Evolutionary conservation across 2,888 invertebrate species (phyloP), one percentile per base, ranked within the genome.

Genomic region (Macaria liturata): DNA sequence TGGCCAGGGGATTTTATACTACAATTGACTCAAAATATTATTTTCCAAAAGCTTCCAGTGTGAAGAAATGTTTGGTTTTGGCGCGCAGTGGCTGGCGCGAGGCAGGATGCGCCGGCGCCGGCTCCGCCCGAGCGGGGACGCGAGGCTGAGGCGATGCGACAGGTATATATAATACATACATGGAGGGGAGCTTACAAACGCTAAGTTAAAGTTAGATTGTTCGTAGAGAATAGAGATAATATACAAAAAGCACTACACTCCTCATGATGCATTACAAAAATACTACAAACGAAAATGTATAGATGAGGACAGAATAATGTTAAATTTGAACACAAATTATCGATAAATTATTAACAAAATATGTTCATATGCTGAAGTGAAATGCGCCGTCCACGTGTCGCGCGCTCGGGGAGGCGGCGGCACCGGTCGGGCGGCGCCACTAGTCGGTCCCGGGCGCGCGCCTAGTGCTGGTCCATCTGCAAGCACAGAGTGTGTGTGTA

Each of bases 391-490:
- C 65, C 64, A 59, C 48, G 39, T 47, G 59, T 47, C 57, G 51
- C 9, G 49, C 57, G 65, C 55, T 63, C 65, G 52, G 61, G 62
- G 60, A 68, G 60, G 49, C 64, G 44, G 43, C 3, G 43, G 77
- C 74, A 76, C 81, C 77, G 77, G 71, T 66, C 69, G 74, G 61
- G 66, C 68, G 71, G 60, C 66, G 65, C 59, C 48, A 32, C 49
- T 56, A 48, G 55, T 53, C 20, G 48, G 57, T 64, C 55, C 64
- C 65, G 52, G 60, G 62, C 61, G 68, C 20, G 61, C 73, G 67
- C 77, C 84, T 91, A 91, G 74, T 90, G 90, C 72, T 91, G 91
- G 76, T 91, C 91, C 91, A 91, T 91, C 91, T 91, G 85, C 55
- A 81, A 4, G 7, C 34, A 37, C 34, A 37, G 34, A 37, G 7